Conservation (phyloP, 2,888 invertebrate genomes). For the Campoplex nolae region DNA sequence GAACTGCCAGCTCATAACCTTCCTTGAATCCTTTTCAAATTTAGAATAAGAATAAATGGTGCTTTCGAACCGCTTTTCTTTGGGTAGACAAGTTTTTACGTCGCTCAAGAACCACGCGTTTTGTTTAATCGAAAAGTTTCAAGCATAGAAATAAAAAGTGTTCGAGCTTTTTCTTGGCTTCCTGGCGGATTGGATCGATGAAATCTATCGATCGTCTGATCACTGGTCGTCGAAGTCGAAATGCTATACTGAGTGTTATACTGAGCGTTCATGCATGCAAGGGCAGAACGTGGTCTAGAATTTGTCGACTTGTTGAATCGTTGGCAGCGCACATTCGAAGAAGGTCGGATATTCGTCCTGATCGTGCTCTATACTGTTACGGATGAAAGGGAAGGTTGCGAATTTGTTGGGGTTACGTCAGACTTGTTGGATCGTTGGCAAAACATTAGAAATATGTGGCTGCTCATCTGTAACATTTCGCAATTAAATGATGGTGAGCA, state of each 20-base stretch:
- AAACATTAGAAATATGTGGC: neutral
- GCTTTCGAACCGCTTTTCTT: neutral
- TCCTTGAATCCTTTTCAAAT: neutral
- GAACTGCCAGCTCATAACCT: neutral
- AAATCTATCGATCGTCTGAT: neutral
- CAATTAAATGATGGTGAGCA: neutral
- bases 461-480: neutral
- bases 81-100: neutral
- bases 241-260: neutral
- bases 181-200: neutral
- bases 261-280: neutral
- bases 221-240: neutral
- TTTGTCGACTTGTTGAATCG: conserved; percentile 13
- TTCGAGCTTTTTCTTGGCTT: neutral
- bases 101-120: neutral
- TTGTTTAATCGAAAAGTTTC: neutral
- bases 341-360: neutral
- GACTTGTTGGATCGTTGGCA: conserved; percentile 15
- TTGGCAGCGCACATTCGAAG: conserved; percentile 1
- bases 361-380: neutral
- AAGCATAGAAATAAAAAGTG: neutral
- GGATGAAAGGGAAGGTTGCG: neutral
- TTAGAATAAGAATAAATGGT: neutral
- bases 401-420: neutral
- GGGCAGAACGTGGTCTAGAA: neutral